phyloP scores from a whole-genome alignment of 1,140 invertebrate genomes.

The Meteorus sp. region DNA sequence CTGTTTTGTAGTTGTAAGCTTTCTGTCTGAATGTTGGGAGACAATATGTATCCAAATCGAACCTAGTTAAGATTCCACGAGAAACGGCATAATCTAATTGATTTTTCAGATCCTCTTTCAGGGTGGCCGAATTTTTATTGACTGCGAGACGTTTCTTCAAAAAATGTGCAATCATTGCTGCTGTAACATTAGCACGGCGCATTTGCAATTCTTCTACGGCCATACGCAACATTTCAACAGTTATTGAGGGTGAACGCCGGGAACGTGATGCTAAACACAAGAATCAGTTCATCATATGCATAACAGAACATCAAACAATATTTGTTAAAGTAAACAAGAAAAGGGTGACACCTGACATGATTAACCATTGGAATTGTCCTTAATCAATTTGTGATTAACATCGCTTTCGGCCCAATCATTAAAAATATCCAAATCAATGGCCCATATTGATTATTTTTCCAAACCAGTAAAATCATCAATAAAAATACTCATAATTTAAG shows the following conservation, averaged over 20 bases:
- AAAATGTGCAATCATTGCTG: conserved; percentile 31
- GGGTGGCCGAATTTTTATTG: conserved; percentile 21
- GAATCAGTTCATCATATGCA: neutral
- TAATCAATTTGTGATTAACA: neutral
- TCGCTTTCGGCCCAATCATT: too few relatives aligned
- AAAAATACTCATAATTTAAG: too few relatives aligned
- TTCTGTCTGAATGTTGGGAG: conserved; percentile 37
- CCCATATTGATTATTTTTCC: too few relatives aligned
- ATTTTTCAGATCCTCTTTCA: conserved; percentile 34
- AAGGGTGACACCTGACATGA: neutral
- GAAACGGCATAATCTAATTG: conserved; percentile 39
- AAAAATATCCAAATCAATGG: too few relatives aligned
- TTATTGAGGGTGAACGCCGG: conserved; percentile 26
- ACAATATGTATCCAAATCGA: conserved; percentile 34
- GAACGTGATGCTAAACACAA: neutral
- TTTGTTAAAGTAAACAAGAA: neutral
- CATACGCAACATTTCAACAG: conserved; percentile 38
- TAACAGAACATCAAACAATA: neutral
- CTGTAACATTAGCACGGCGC: conserved; percentile 31
- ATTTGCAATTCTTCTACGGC: conserved; percentile 34
- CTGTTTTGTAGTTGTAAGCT: conserved; percentile 31
- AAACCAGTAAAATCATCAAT: too few relatives aligned
- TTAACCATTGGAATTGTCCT: neutral
- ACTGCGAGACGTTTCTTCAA: conserved; percentile 36
- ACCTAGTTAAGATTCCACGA: conserved; percentile 36